Evolutionary conservation across 2,113 vertebrate genomes (phyloP).

Genomic region (Indicator maculatus): DNA sequence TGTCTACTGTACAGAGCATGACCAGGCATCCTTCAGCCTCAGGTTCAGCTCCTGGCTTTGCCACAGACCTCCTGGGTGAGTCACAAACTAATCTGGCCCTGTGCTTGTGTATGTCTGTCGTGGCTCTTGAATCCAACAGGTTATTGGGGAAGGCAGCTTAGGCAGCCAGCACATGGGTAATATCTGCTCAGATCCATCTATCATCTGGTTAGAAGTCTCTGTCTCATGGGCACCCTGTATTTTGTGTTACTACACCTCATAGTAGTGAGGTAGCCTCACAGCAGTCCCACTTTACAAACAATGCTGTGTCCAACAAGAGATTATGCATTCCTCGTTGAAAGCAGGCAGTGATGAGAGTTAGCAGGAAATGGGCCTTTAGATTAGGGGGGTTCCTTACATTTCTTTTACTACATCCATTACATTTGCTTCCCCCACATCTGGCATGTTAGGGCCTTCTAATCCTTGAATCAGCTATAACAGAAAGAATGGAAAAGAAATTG

Average conservation of each 20-base stretch:
- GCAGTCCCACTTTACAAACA: background rate
- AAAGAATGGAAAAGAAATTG: conserved; percentile 17
- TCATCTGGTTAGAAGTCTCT: background rate
- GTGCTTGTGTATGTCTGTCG: background rate
- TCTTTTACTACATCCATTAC: conserved; percentile 32
- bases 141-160: background rate
- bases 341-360: background rate
- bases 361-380: conserved; percentile 46
- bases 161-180: background rate
- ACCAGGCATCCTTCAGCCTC: background rate
- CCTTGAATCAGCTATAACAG: conserved; percentile 25
- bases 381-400: background rate
- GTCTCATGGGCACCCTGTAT: background rate
- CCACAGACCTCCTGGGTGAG: background rate
- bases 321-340: background rate
- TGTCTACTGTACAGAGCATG: background rate
- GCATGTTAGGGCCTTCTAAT: conserved; percentile 14
- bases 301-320: background rate
- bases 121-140: background rate
- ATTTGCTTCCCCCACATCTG: conserved; percentile 28
- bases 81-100: background rate
- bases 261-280: background rate
- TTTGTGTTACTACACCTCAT: background rate
- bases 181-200: background rate
- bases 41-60: background rate